phyloP scores from a whole-genome alignment of 2,888 invertebrate species.

The Ephialtes manifestator region DNA sequence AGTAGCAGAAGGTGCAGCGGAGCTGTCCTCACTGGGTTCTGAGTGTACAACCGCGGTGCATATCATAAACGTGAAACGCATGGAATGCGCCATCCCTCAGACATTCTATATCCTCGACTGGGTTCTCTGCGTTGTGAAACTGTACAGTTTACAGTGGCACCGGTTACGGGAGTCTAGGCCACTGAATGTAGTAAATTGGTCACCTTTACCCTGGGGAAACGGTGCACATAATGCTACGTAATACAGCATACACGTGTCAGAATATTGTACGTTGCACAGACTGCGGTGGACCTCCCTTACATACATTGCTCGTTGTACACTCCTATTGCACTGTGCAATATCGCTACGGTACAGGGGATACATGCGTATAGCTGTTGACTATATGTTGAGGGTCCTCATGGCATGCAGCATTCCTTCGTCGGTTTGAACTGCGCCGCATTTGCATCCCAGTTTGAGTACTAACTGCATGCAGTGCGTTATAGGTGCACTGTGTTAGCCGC shows the following conservation, averaged over 20 bases:
- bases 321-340: slow-evolving; percentile 45
- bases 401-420: slow-evolving; percentile 59
- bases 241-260: slow-evolving; percentile 20
- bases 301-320: neutral
- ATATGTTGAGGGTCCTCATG: slow-evolving; percentile 30
- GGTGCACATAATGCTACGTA: slow-evolving; percentile 22
- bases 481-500: slow-evolving; percentile 30
- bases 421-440: slow-evolving; percentile 59
- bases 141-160: neutral
- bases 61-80: slow-evolving; percentile 57
- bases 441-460: slow-evolving; percentile 53
- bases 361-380: slow-evolving; percentile 42
- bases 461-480: slow-evolving; percentile 59
- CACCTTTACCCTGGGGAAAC: slow-evolving; percentile 11
- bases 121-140: neutral
- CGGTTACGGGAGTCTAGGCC: neutral
- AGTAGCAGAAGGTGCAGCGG: neutral
- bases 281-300: slow-evolving; percentile 42
- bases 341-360: slow-evolving; percentile 50
- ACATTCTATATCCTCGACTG: neutral
- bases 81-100: slow-evolving; percentile 35
- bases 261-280: slow-evolving; percentile 43
- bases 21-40: neutral
- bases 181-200: slow-evolving; percentile 16
- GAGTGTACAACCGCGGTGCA: slow-evolving; percentile 8